Base-by-base conservation (phyloP, 2,888 invertebrate genomes). In the Myopa testacea region DNA sequence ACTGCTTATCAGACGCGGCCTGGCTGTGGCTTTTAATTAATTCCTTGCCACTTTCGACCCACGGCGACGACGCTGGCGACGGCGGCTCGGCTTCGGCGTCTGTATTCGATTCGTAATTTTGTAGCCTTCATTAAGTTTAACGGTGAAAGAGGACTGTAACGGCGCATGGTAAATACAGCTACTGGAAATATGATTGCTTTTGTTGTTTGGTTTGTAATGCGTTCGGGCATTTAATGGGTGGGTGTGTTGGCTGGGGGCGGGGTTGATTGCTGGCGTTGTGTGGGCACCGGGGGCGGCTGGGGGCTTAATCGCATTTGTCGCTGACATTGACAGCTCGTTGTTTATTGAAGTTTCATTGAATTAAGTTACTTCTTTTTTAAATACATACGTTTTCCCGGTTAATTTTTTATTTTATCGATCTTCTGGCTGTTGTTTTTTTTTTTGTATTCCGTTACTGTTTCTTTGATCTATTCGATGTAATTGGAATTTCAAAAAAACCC, bases 1-100 rank as follows among this genome's bases (percentile, higher is more conserved):
- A 19, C 69, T 69, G 60, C 40, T 40, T 40, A 52, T 16, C 50
- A 52, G 26, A 14, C 60, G 19, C 40, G 52, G 14, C 8, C 67
- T 69, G 60, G 26, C 34, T 68, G 69, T 69, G 75, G 75, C 75
- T 60, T 58, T 69, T 75, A 75, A 75, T 75, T 75, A 75, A 75
- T 75, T 60, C 69, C 37, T 69, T 45, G 75, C 75, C 68, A 45
- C 45, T 75, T 37, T 8, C 19, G 58, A 45, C 69, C 75, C 60
- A 34, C 75, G 69, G 75, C 75, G 50, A 19, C 40, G 52, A 10
- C 45, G 45, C 6, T 45, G 45, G 6, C 45, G 45, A 45, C 45
- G 45, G 45, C 45, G 45, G 26, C 26, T 26, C 26, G 26, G 26
- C 26, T 26, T 26, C 26, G 26, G 26, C 26, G 26, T 26, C 26